Base-by-base conservation (phyloP, 2,888 invertebrate genomes). In the Cerceris ruficornis region DNA sequence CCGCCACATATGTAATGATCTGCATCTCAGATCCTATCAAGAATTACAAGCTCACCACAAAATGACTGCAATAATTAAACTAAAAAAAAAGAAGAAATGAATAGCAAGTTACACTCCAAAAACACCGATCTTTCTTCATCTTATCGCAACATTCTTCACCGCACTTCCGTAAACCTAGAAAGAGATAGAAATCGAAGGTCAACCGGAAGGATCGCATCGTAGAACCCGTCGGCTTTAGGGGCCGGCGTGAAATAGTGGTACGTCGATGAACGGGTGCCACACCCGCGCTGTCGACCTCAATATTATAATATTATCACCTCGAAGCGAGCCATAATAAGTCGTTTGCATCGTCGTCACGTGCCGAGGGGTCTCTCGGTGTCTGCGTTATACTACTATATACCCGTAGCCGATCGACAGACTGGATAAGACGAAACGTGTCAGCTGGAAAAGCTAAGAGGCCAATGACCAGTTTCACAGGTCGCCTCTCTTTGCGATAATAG, bases 221-320 rank as follows among this genome's bases (percentile, higher is more conserved):
- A 54, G 69, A 55, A 43, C 7, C 15, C 13, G 67, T 41, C 52
- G 43, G 67, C 46, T 61, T 49, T 58, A 55, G 70, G 57, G 39
- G 68, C 13, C 50, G 43, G 66, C 55, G 69, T 46, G 70, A 55
- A 59, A 59, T 58, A 62, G 59, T 69, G 69, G 71, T 55, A 70
- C 76, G 60, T 76, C 76, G 81, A 55, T 55, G 62, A 62, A 58
- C 75, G 69, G 64, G 65, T 73, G 82, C 83, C 86, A 82, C 87
- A 83, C 87, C 86, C 85, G 84, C 82, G 58, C 52, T 46, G 58
- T 61, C 83, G 82, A 85, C 86, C 87, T 87, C 83, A 79, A 87
- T 88, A 84, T 85, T 85, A 85, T 78, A 86, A 84, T 85, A 87
- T 88, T 86, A 88, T 88, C 87, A 87, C 82, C 80, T 83, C 73